These are phyloP conservation scores for Hipparchia sbordonii DNA, from an alignment of 2,888 invertebrate species.

Conservation along the genomic window DNA sequence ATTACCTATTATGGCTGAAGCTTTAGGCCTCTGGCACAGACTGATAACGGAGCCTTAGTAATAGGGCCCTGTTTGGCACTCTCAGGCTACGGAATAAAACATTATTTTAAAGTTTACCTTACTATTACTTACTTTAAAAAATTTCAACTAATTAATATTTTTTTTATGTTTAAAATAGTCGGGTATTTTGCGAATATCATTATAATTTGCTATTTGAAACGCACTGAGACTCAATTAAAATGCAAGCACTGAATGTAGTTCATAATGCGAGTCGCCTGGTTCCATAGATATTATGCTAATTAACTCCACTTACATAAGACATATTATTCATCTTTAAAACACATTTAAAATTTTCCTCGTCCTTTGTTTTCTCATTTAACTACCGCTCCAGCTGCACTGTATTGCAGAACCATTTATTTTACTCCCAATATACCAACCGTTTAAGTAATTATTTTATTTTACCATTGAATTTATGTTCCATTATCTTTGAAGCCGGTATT, in stretches of 20 bases:
- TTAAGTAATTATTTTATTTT: slow-evolving; percentile 10
- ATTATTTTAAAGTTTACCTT: background rate
- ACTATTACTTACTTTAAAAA: background rate
- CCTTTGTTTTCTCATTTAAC: slow-evolving; percentile 25
- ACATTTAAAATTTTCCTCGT: slow-evolving; percentile 18
- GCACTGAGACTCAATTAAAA: slow-evolving; percentile 15
- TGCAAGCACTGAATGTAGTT: slow-evolving; percentile 18
- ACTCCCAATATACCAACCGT: slow-evolving; percentile 3
- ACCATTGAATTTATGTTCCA: background rate
- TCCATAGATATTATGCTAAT: slow-evolving; percentile 32
- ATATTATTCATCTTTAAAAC: slow-evolving; percentile 13
- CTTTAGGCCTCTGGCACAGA: too few species aligned
- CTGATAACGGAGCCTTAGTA: too few species aligned
- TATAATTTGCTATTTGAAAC: slow-evolving; percentile 6
- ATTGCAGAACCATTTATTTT: slow-evolving; percentile 11
- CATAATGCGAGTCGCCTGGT: slow-evolving; percentile 26
- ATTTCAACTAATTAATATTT: background rate
- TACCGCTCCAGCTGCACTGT: slow-evolving; percentile 2
- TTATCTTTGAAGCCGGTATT: background rate
- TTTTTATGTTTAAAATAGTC: background rate
- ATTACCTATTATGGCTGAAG: too few species aligned
- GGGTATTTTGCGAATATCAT: background rate
- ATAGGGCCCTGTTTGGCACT: too few species aligned
- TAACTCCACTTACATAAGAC: slow-evolving; percentile 29
- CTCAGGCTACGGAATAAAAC: too few species aligned